Conservation (phyloP, 2,888 invertebrate genomes). For the Shargacucullia verbasci region DNA sequence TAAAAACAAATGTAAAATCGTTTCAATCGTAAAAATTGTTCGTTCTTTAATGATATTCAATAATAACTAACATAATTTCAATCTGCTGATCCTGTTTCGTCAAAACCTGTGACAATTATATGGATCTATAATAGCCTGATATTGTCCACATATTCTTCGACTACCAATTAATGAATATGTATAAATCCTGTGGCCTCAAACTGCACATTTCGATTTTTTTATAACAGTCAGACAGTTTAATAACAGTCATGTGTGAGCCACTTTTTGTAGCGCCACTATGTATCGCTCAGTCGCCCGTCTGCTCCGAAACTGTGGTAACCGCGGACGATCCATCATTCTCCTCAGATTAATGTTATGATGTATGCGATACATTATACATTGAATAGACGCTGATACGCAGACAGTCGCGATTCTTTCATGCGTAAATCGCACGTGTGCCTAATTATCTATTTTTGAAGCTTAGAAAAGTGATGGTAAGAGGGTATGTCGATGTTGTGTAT, state of each 20-base stretch:
- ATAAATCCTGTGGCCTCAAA: no score
- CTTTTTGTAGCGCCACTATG: slow-evolving; percentile 30
- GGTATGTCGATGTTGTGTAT: background rate
- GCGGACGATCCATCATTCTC: slow-evolving; percentile 78
- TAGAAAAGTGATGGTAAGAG: slow-evolving; percentile 8
- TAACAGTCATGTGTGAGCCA: background rate
- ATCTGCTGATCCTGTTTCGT: no score
- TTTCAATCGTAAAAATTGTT: no score
- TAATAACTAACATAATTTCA: no score
- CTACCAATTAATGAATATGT: no score
- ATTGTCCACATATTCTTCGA: no score
- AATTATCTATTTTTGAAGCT: slow-evolving; percentile 52
- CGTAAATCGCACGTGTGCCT: slow-evolving; percentile 58
- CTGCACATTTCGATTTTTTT: no score
- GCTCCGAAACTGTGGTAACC: slow-evolving; percentile 53
- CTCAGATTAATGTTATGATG: slow-evolving; percentile 83
- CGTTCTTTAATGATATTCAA: no score
- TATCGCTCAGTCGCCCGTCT: slow-evolving; percentile 32
- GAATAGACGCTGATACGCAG: slow-evolving; percentile 58
- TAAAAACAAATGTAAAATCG: no score
- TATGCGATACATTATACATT: slow-evolving; percentile 71
- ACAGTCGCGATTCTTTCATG: slow-evolving; percentile 52
- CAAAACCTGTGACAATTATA: no score
- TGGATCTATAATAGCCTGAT: no score
- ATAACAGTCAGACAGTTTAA: no score